phyloP scores from a whole-genome alignment of 2,113 vertebrate genomes.

The Fregata magnificens region DNA sequence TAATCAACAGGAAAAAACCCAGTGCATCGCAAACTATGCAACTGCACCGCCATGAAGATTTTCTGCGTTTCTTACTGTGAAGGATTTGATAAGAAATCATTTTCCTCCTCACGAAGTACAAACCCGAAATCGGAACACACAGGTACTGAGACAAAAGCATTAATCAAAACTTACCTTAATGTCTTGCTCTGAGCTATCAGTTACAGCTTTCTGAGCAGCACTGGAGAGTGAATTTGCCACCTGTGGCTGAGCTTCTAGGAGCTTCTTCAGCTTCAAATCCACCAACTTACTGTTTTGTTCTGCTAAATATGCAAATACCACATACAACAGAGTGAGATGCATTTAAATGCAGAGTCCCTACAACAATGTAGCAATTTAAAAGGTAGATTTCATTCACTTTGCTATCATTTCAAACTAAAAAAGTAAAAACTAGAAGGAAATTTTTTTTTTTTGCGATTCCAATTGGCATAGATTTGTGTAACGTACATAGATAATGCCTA shows the following conservation, averaged over 20 bases:
- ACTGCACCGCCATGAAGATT: not conserved
- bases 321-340: conserved; percentile 55
- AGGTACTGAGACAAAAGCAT: conserved; percentile 35
- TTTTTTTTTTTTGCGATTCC: not conserved
- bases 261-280: conserved; percentile 91
- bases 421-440: not conserved
- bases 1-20: not conserved
- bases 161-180: conserved; percentile 75
- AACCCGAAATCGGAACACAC: not conserved
- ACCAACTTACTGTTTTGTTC: conserved; percentile 87
- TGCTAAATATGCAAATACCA: conserved; percentile 78
- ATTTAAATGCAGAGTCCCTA: conserved; percentile 42
- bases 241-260: conserved; percentile 85
- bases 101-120: conserved; percentile 42
- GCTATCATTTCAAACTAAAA: conserved; percentile 8
- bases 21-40: not conserved
- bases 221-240: conserved; percentile 77
- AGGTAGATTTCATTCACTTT: conserved; percentile 24
- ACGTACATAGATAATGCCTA: not conserved
- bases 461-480: not conserved
- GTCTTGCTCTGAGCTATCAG: conserved; percentile 73
- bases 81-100: conserved; percentile 38
- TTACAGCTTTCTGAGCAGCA: conserved; percentile 70
- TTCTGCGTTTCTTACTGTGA: not conserved
- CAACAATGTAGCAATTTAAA: conserved; percentile 53